phyloP scores from a whole-genome alignment of 2,113 vertebrate genomes.

The Pterocles orientalis region DNA sequence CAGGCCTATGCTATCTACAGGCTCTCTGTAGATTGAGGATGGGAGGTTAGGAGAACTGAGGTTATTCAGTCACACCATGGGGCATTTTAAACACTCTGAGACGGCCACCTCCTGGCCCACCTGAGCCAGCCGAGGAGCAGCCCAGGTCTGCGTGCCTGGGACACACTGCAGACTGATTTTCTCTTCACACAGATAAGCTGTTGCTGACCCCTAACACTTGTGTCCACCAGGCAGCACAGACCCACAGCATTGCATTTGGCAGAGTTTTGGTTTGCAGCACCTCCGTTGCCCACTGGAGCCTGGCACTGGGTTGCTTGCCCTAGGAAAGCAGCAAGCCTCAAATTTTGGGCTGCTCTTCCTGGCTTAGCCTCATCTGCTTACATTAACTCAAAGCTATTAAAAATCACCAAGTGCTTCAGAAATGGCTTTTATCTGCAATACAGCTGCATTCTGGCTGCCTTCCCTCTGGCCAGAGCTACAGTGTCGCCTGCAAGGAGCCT shows the following conservation, averaged over 20 bases:
- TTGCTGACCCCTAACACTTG: neutral
- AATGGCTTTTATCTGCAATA: neutral
- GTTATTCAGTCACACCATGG: neutral
- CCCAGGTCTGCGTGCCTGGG: neutral
- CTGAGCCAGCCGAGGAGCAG: neutral
- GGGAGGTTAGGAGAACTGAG: neutral
- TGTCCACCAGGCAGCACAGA: neutral
- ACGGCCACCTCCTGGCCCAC: neutral
- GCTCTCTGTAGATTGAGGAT: neutral
- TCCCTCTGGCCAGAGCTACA: neutral
- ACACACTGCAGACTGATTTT: rapidly evolving
- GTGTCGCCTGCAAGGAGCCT: neutral
- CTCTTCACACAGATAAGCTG: neutral
- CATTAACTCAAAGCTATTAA: neutral
- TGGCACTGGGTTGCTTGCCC: neutral
- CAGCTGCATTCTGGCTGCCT: neutral
- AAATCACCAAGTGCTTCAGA: neutral
- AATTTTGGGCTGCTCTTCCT: neutral
- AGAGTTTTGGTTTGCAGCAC: neutral
- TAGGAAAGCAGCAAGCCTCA: neutral
- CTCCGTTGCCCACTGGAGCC: neutral
- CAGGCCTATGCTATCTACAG: neutral
- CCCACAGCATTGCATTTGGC: neutral
- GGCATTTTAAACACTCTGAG: neutral
- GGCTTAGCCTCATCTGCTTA: neutral